Evolutionary conservation across 2,888 invertebrate species (phyloP), one percentile per base, ranked within the genome.

Genomic region (Urechis unicinctus): DNA sequence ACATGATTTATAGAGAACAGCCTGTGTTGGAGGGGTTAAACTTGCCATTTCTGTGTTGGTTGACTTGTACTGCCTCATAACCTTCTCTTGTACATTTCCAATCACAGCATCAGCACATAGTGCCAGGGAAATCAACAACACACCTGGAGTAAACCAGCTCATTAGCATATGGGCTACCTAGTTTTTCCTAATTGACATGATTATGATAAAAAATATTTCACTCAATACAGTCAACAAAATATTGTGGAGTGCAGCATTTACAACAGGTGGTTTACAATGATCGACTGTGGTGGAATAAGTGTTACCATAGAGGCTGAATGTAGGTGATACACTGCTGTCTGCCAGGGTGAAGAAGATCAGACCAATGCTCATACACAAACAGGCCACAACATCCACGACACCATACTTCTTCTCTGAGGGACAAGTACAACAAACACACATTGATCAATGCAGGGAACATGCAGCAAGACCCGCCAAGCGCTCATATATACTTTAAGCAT

Each of bases 51-150:
- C 95, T 61, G 89, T 88, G 77, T 91, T 94, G 0, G 87, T 82
- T 0, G 91, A 91, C 60, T 85, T 84, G 72, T 87, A 84, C 59
- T 85, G 84, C 68, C 88, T 89, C 88, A 97, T 92, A 0, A 88
- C 87, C 74, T 94, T 94, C 77, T 97, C 96, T 79, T 97, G 96
- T 0, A 95, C 88, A 80, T 97, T 97, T 24, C 96, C 96, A 62
- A 97, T 95, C 9, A 89, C 84, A 0, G 96, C 96, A 79, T 97
- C 96, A 70, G 94, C 95, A 2, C 94, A 79, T 51, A 97, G 78
- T 0, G 96, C 96, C 66, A 88, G 81, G 1, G 87, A 88, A 63
- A 83, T 81, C 66, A 82, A 69, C 9, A 78, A 53, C 21, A 82
- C 73, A 60, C 81, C 81, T 81, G 59, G 3, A 66, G 53, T 45